These are phyloP conservation scores for Drosophila meridiana DNA, from an alignment of 2,888 invertebrate genomes.

Conservation along the genomic window DNA sequence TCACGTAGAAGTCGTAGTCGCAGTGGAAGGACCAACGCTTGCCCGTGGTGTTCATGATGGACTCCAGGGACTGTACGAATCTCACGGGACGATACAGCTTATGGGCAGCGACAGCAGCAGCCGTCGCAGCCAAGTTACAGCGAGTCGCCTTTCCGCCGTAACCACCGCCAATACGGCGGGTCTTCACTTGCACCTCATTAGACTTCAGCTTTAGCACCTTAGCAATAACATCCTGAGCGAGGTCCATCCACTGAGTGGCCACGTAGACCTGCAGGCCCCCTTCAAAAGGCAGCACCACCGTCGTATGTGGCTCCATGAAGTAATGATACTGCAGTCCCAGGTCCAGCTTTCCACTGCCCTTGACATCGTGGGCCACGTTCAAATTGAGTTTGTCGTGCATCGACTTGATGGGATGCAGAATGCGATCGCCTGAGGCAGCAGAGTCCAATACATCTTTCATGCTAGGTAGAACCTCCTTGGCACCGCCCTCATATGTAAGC, in stretches of 20 bases:
- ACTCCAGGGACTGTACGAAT: constrained; percentile 89
- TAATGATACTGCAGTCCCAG: constrained; percentile 90
- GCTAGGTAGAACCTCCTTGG: constrained; percentile 79
- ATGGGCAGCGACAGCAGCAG: constrained; percentile 90
- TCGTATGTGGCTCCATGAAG: constrained; percentile 90
- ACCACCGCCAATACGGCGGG: constrained; percentile 91
- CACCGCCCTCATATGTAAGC: constrained; percentile 85
- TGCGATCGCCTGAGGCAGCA: constrained; percentile 65
- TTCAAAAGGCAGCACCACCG: constrained; percentile 89
- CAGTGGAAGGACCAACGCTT: constrained; percentile 88
- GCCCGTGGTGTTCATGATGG: constrained; percentile 90
- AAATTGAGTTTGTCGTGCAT: constrained; percentile 56
- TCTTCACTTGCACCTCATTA: constrained; percentile 90
- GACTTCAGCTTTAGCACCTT: constrained; percentile 86
- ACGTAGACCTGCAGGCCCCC: constrained; percentile 89
- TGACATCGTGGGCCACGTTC: constrained; percentile 54
- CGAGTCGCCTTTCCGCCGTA: constrained; percentile 92
- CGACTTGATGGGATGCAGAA: constrained; percentile 73
- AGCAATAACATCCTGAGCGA: constrained; percentile 87
- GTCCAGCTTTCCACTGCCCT: constrained; percentile 86
- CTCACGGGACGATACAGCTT: constrained; percentile 88
- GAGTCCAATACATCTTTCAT: constrained; percentile 86
- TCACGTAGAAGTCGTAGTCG: constrained; percentile 89
- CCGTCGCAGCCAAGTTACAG: constrained; percentile 87
- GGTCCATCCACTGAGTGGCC: constrained; percentile 88